These are phyloP conservation scores for Tenthredo scrophulariae DNA, from an alignment of 2,888 invertebrate genomes.

Conservation along the genomic window DNA sequence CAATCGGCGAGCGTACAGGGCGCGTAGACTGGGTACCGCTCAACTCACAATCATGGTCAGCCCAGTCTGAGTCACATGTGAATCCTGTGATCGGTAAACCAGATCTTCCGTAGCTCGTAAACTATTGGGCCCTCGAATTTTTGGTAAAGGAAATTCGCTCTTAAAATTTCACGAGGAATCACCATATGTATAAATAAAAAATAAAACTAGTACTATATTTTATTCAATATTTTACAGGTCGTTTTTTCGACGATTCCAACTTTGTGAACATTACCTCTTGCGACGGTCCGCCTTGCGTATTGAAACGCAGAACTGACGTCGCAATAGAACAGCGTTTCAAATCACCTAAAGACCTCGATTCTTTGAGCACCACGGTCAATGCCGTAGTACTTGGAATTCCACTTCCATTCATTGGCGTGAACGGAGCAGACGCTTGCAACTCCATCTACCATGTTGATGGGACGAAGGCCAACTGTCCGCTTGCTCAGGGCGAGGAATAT, in stretches of 20 bases:
- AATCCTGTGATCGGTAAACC: no score
- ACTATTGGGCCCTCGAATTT: no score
- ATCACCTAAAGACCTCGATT: constrained; percentile 81
- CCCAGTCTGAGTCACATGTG: no score
- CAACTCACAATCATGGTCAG: no score
- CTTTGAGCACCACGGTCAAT: constrained; percentile 82
- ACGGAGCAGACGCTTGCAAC: constrained; percentile 85
- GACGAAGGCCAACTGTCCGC: constrained; percentile 83
- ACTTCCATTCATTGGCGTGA: constrained; percentile 89
- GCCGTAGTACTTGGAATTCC: constrained; percentile 83
- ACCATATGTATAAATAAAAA: background rate
- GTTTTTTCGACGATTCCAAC: constrained; percentile 74
- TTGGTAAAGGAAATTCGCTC: no score
- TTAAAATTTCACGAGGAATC: background rate
- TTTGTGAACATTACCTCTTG: constrained; percentile 83
- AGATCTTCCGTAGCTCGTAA: no score
- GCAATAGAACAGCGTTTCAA: constrained; percentile 82
- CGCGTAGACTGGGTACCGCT: no score
- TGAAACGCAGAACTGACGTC: constrained; percentile 82
- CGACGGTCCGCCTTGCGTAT: constrained; percentile 83
- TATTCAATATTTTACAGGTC: constrained; percentile 77
- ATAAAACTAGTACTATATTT: background rate
- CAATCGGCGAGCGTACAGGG: no score
- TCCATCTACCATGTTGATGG: constrained; percentile 82
- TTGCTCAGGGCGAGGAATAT: constrained; percentile 85